Conservation (phyloP, 2,797 vertebrate genomes). For the Nannoperca obscura region DNA sequence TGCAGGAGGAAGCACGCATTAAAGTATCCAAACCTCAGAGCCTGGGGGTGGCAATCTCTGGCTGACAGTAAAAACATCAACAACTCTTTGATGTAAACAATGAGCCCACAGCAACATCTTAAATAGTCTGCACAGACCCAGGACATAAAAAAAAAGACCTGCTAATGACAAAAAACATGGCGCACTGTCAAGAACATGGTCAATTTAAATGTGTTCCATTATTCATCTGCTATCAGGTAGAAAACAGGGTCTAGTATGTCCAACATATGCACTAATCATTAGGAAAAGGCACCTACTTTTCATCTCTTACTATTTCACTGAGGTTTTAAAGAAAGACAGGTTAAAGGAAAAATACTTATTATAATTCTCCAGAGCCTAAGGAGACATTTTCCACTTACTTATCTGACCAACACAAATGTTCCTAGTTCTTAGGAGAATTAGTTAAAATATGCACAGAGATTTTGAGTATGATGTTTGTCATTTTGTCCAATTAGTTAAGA, state of each 20-base stretch:
- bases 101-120: conserved; percentile 50
- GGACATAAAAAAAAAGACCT: conserved; percentile 17
- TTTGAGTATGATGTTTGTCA: not conserved
- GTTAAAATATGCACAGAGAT: not conserved
- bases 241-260: not conserved
- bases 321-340: not conserved
- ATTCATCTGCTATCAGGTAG: not conserved
- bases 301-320: not conserved
- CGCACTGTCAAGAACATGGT: not conserved
- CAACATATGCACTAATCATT: not conserved
- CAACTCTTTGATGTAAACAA: conserved; percentile 68
- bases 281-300: not conserved
- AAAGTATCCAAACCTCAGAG: conserved; percentile 69
- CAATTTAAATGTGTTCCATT: not conserved
- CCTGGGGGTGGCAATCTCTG: conserved; percentile 66
- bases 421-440: not conserved
- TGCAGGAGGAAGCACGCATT: conserved; percentile 61
- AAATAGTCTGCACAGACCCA: conserved; percentile 36
- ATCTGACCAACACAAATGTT: not conserved
- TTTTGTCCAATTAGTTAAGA: not conserved
- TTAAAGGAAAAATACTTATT: too few relatives aligned
- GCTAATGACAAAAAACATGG: conserved; percentile 35
- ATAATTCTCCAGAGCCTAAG: too few relatives aligned
- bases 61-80: conserved; percentile 72
- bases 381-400: not conserved